A percentile compares a stretch with the other conserved stretches of the same genome.
phyloP scores from a whole-genome alignment of 2,888 invertebrate genomes.

The Drosophila setosimentum region DNA sequence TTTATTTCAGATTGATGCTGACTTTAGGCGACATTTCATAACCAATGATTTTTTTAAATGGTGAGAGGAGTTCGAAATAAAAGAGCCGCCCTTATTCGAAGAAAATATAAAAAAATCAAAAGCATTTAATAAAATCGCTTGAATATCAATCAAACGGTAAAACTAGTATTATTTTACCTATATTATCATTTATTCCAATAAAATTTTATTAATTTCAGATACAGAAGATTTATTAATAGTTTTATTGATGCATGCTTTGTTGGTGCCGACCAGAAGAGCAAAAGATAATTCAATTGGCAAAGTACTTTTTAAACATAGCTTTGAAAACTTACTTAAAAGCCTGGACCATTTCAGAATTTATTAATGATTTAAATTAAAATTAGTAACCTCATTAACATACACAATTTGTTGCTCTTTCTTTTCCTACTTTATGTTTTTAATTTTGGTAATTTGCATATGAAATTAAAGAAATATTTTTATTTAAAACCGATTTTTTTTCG shows the following conservation, averaged over 20 bases:
- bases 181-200: not conserved
- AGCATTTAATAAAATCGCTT: not conserved
- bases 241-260: not conserved
- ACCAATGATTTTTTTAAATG: not conserved
- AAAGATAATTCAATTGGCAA: not conserved
- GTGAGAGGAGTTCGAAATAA: not conserved
- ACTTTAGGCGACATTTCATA: not conserved
- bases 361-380: not conserved
- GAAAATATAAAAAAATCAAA: not conserved
- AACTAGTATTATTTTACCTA: not conserved
- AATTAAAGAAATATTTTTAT: not conserved
- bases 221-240: not conserved
- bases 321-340: not conserved
- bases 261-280: not conserved
- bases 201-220: not conserved
- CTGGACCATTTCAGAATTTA: not conserved
- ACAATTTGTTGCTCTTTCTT: not conserved
- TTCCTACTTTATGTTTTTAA: not conserved
- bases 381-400: not conserved
- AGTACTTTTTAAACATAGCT: not conserved
- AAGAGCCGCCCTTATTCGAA: not conserved
- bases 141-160: not conserved
- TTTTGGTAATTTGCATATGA: not conserved
- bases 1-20: not conserved
- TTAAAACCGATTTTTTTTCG: not conserved